A percentile compares a stretch with the other conserved stretches of the same genome.
These are phyloP conservation scores for Alouatta palliata DNA, from an alignment of 2,113 vertebrate species.

Conservation along the genomic window DNA sequence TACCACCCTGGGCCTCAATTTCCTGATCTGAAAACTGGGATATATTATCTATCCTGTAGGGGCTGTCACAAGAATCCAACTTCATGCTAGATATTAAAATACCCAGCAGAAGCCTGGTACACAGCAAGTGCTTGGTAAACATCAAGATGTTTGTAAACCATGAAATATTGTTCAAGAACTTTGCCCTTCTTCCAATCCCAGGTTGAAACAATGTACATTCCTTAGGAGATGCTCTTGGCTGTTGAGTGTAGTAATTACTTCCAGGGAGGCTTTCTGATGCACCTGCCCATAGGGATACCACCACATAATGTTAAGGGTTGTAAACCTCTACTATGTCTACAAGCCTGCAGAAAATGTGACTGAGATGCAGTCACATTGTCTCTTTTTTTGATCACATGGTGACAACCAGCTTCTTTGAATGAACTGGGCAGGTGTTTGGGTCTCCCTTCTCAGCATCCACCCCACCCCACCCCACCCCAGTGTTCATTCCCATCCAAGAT, in stretches of 20 bases:
- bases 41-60: not conserved
- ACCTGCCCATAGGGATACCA: not conserved
- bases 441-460: not conserved
- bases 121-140: not conserved
- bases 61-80: not conserved
- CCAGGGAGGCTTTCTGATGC: not conserved
- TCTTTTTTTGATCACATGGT: not conserved
- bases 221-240: not conserved
- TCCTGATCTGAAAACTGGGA: slow-evolving; percentile 24
- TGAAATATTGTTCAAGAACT: not conserved
- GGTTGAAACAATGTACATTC: not conserved
- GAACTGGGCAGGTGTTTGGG: not conserved
- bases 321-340: not conserved
- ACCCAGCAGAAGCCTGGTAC: not conserved
- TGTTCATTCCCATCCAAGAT: not conserved
- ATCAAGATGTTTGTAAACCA: not conserved
- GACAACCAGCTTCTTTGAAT: not conserved
- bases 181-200: not conserved
- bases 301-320: too few relatives aligned
- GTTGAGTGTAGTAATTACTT: not conserved
- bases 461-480: too few relatives aligned
- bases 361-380: not conserved
- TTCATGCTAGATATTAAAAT: not conserved
- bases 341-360: not conserved
- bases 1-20: not conserved